Evolutionary conservation across 2,113 vertebrate species (phyloP).

Genomic region (Cyphomyrus plagiostoma): DNA sequence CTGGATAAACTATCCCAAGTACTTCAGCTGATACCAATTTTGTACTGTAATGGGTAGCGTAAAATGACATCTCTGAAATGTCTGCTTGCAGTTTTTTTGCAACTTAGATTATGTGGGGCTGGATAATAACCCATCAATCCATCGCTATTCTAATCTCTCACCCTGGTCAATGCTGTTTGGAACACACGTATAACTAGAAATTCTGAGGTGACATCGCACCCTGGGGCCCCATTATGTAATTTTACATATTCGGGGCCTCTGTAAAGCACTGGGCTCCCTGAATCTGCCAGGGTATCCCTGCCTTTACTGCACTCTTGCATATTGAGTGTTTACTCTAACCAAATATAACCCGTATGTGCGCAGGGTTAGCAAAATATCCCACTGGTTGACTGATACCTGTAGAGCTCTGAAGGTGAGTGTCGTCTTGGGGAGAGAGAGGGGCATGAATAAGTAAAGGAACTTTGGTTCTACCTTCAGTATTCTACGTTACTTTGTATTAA

Average conservation of each 20-base stretch:
- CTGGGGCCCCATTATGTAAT: neutral
- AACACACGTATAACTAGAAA: neutral
- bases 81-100: neutral
- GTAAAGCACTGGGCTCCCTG: neutral
- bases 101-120: neutral
- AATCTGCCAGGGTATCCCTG: neutral
- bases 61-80: neutral
- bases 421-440: neutral
- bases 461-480: too few relatives aligned
- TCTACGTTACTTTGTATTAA: neutral
- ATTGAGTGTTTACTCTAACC: neutral
- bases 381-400: neutral
- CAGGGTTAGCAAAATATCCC: neutral
- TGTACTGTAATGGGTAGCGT: neutral
- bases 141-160: neutral
- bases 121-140: neutral
- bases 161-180: neutral
- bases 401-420: neutral
- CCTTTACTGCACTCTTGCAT: neutral
- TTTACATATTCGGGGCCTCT: neutral
- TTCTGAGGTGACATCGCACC: neutral
- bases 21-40: neutral
- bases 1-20: neutral
- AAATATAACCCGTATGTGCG: neutral
- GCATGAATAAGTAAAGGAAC: neutral